Evolutionary conservation across 2,888 invertebrate genomes (phyloP), one percentile per base, ranked within the genome.

Genomic region (Eubasilissa splendida): DNA sequence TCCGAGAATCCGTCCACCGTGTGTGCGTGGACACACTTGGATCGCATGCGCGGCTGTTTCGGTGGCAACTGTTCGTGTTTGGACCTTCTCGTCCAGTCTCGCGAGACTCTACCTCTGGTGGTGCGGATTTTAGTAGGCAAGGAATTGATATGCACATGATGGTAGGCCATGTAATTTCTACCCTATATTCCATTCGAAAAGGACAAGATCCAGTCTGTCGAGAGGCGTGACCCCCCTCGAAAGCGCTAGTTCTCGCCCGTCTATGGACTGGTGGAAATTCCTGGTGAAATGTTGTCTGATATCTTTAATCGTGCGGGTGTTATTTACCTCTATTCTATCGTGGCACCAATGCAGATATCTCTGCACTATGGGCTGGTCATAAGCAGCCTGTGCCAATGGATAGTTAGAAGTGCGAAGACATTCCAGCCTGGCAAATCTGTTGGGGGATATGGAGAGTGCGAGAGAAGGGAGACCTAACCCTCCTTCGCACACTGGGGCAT

Each of bases 11-110:
- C 86, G 83, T 5, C 85, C 87, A 53, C 86, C 87, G 82, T 87
- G 87, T 1, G 87, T 87, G 56, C 86, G 68, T 60, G 82, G 82
- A 82, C 87, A 87, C 42, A 77, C 77, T 75, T 88, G 87, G 63
- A 87, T 84, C n/a, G 85, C 79, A 73, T 86, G 86, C 0, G 85
- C 85, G 0, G 85, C 83, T 0, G 86, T 86, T 77, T 87, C 86
- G 1, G 82, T 80, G 0, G 59, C 71, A 0, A 14, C 42, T 78
- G 86, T 87, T 0, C 85, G 52, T 63, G 54, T 84, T 76, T 9
- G 66, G 82, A 74, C 9, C 65, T 33, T 10, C 85, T 56, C 2
- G 81, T 33, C 1, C 87, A 86, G 22, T 86, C 87, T 85, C 86
- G 85, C 87, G 86, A 85, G 86, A 85, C 85, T 10, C 85, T 53